phyloP scores from a whole-genome alignment of 2,113 vertebrate species.

The Tamias sibiricus region DNA sequence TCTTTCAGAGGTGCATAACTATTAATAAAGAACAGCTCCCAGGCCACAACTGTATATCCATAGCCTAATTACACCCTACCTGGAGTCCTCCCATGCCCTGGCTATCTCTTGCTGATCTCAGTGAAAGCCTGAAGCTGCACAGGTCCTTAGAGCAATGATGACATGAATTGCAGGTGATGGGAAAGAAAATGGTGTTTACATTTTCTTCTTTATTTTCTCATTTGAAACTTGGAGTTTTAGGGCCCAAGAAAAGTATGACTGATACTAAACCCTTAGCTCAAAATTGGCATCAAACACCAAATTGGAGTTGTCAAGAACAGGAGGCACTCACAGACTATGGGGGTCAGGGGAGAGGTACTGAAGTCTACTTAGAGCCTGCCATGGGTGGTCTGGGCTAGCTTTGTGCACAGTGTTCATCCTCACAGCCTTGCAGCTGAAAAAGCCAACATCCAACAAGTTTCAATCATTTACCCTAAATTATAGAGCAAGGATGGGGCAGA shows the following conservation, averaged over 20 bases:
- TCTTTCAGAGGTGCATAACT: neutral
- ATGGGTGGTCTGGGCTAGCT: neutral
- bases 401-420: neutral
- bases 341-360: neutral
- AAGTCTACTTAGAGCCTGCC: neutral
- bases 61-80: neutral
- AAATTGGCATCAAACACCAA: neutral
- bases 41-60: neutral
- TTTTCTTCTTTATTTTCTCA: neutral
- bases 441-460: neutral
- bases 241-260: neutral
- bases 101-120: neutral
- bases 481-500: neutral
- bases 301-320: neutral
- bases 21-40: neutral
- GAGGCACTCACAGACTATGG: neutral
- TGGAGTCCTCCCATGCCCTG: neutral
- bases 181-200: neutral
- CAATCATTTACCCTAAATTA: neutral
- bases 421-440: neutral
- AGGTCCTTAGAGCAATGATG: neutral
- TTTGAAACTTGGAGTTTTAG: neutral
- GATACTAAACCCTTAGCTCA: neutral
- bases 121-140: neutral
- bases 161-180: neutral